Percentiles rank a stretch among this genome's conserved stretches.
Evolutionary conservation across 2,113 vertebrate species (phyloP).

Genomic region (Alces alces): DNA sequence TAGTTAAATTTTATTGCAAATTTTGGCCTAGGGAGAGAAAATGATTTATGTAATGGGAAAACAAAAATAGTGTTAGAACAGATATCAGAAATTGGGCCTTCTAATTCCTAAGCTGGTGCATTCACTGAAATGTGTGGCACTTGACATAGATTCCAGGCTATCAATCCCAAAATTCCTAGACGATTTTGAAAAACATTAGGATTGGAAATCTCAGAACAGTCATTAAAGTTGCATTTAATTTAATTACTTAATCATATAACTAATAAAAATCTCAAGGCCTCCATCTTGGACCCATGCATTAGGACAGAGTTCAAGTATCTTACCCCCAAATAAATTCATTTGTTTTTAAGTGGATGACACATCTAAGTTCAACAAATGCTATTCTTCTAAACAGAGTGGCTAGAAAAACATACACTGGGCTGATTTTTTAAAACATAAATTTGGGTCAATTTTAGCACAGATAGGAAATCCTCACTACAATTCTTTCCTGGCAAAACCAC

Average conservation of each 20-base stretch:
- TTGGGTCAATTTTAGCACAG: neutral
- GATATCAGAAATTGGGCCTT: neutral
- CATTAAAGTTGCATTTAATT: neutral
- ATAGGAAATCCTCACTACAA: neutral
- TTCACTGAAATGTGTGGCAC: neutral
- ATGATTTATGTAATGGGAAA: neutral
- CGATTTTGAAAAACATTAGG: neutral
- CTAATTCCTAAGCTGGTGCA: neutral
- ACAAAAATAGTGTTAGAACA: neutral
- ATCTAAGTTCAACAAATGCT: neutral
- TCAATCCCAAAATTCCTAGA: neutral
- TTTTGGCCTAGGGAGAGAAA: neutral
- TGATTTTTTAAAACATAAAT: neutral
- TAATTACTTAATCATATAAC: neutral
- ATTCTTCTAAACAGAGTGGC: neutral
- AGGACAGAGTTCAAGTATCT: neutral
- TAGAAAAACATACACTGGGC: neutral
- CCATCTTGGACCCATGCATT: neutral
- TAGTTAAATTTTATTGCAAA: neutral
- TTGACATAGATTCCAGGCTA: neutral
- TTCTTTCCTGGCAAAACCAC: neutral
- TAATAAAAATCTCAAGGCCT: neutral
- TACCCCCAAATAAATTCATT: neutral
- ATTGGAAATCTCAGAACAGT: neutral
- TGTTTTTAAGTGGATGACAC: neutral